A percentile compares a stretch with the other conserved stretches of the same genome.
Conservation (phyloP, 2,797 vertebrate species). For the Malacoraja senta region DNA sequence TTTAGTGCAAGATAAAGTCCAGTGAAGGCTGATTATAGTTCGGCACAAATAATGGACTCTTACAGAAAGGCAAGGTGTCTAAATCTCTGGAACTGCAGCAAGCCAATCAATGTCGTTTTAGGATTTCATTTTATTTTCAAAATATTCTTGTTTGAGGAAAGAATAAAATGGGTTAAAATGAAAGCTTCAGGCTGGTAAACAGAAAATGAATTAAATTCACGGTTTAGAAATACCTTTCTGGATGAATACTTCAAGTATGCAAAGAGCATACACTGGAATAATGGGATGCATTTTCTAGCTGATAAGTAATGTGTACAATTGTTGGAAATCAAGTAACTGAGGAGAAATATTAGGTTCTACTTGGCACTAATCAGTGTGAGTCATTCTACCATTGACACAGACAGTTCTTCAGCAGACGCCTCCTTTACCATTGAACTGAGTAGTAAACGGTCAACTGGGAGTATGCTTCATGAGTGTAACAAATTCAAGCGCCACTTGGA, state of each 20-base stretch:
- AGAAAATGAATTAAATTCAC: conserved; percentile 22
- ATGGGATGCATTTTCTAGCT: background rate
- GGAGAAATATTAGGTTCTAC: background rate
- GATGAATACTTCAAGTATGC: background rate
- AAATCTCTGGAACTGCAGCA: background rate
- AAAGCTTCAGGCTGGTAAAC: background rate
- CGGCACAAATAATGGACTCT: background rate
- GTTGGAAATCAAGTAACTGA: conserved; percentile 19
- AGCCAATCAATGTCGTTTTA: background rate
- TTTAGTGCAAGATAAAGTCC: no score
- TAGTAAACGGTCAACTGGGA: conserved; percentile 31
- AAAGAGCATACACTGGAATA: background rate
- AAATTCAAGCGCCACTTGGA: background rate
- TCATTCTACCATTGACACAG: conserved; percentile 12
- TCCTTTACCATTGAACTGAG: conserved; percentile 24
- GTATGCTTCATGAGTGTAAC: background rate
- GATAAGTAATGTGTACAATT: background rate
- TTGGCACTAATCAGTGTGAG: conserved; percentile 20
- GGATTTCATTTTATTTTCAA: background rate
- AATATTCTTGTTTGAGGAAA: background rate
- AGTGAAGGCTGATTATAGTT: no score
- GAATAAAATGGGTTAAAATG: background rate
- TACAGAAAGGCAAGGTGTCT: background rate
- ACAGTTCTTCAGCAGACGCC: conserved; percentile 20
- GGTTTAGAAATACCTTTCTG: background rate